Percentiles rank a stretch among this genome's conserved stretches.
phyloP scores from a whole-genome alignment of 2,113 vertebrate species.

The Sinocyclocheilus anshuiensis region DNA sequence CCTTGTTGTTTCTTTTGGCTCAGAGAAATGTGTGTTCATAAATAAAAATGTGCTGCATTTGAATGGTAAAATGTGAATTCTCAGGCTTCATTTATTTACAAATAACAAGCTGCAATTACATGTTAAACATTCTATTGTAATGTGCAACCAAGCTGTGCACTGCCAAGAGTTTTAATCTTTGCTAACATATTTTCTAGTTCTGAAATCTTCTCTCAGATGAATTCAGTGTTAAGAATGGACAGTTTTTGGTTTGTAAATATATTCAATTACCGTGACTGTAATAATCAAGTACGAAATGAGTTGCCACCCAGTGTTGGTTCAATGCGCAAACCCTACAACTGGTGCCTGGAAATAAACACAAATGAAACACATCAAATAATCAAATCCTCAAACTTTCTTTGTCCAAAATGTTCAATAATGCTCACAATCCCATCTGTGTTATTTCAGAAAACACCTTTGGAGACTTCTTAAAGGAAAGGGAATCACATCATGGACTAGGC shows the following conservation, averaged over 20 bases:
- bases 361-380: neutral
- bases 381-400: neutral
- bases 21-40: neutral
- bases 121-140: neutral
- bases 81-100: neutral
- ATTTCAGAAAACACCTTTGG: neutral
- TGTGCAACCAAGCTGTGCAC: neutral
- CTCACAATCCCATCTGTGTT: neutral
- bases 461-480: neutral
- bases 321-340: neutral
- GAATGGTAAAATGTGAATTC: neutral
- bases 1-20: neutral
- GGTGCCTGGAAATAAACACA: constrained; percentile 9
- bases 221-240: neutral
- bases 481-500: neutral
- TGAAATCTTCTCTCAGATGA: neutral
- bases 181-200: neutral
- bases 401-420: neutral
- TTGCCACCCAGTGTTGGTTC: neutral
- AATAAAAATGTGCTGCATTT: constrained; percentile 20
- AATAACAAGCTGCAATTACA: neutral
- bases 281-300: neutral
- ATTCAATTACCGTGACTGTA: neutral
- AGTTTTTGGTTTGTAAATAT: neutral
- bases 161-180: neutral